Percentiles rank a stretch among this genome's conserved stretches.
Conservation (phyloP, 2,113 vertebrate species). For the Cyanoliseus patagonus region DNA sequence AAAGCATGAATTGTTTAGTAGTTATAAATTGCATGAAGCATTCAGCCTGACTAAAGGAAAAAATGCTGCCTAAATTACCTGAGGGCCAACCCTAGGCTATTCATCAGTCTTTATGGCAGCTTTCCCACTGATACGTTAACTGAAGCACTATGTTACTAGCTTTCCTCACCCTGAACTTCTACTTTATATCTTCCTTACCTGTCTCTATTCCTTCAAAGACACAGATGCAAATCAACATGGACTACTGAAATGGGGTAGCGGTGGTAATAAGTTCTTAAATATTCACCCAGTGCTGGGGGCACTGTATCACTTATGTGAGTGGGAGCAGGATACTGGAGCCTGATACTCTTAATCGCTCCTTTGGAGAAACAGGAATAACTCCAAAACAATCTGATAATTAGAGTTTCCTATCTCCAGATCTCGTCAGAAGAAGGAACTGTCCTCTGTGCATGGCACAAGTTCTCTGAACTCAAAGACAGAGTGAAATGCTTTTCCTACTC, state of each 20-base stretch:
- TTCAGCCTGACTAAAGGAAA: neutral
- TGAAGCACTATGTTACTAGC: neutral
- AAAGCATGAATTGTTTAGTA: neutral
- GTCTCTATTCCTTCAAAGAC: neutral
- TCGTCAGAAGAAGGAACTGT: neutral
- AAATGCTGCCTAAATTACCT: neutral
- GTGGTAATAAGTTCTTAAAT: neutral
- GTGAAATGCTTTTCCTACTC: neutral
- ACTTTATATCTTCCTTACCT: neutral
- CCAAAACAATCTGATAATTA: neutral
- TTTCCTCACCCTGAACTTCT: neutral
- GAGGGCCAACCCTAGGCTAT: neutral
- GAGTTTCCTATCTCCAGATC: neutral
- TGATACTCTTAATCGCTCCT: neutral
- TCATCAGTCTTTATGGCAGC: neutral
- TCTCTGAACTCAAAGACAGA: neutral
- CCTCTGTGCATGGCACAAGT: neutral
- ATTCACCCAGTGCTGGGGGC: neutral
- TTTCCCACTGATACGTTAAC: neutral
- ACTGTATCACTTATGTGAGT: neutral
- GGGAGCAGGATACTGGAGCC: neutral
- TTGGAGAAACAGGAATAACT: neutral
- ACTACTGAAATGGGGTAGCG: neutral
- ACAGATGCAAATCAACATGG: neutral
- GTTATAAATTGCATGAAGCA: neutral